Evolutionary conservation across 2,113 vertebrate species (phyloP).

Genomic region (Acrocephalus kingi): DNA sequence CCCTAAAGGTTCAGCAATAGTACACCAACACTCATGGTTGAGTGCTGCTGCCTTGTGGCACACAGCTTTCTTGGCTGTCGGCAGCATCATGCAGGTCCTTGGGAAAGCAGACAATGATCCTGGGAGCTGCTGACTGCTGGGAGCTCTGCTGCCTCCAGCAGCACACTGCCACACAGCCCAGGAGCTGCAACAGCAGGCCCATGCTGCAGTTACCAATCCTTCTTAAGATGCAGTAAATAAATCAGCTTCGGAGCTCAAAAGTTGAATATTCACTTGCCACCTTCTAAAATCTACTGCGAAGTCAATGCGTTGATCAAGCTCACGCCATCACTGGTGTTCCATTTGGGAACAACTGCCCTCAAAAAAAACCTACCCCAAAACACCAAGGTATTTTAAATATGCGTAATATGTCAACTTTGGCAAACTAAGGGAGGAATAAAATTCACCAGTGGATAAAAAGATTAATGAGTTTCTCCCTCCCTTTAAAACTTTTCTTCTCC

Average conservation of each 20-base stretch:
- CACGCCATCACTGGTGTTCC: neutral
- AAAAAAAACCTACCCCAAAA: neutral
- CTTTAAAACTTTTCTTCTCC: neutral
- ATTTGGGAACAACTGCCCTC: neutral
- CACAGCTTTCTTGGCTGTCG: neutral
- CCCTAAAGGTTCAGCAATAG: neutral
- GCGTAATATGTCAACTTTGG: neutral
- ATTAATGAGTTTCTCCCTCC: neutral
- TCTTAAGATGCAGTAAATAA: neutral
- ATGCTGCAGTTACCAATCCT: neutral
- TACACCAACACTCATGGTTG: neutral
- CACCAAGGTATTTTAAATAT: neutral
- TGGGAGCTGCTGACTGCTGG: neutral
- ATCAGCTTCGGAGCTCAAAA: neutral
- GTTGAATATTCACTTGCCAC: neutral
- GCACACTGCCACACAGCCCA: neutral
- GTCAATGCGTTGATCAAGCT: neutral
- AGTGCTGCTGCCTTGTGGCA: neutral
- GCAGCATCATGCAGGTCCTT: fast-evolving
- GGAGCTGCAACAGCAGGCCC: neutral
- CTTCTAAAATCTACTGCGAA: neutral
- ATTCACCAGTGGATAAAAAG: neutral
- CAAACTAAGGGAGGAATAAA: neutral
- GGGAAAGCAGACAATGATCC: neutral
- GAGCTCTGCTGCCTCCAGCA: neutral